Percentiles rank a stretch among this genome's conserved stretches.
phyloP scores from a whole-genome alignment of 2,113 vertebrate species.

The Peucedramus taeniatus region DNA sequence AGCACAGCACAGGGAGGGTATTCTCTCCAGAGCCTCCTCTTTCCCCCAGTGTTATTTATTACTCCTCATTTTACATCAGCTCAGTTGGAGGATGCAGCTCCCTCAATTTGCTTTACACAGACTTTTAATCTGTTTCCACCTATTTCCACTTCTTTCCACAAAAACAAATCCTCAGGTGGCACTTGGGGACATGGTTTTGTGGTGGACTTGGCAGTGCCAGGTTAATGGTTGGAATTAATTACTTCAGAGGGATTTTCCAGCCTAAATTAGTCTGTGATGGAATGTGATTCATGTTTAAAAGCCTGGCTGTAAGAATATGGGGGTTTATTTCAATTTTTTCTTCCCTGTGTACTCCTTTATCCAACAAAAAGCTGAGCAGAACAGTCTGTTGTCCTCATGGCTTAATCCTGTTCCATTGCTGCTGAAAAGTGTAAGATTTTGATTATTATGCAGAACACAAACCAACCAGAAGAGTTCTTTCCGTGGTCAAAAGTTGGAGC shows the following conservation, averaged over 20 bases:
- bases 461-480: not conserved
- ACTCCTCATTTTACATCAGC: not conserved
- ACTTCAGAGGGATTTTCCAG: not conserved
- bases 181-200: not conserved
- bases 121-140: not conserved
- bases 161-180: not conserved
- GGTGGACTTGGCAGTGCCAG: not conserved
- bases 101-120: not conserved
- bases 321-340: not conserved
- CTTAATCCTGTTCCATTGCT: not conserved
- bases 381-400: not conserved
- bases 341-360: not conserved
- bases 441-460: not conserved
- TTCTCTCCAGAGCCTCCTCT: not conserved
- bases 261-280: not conserved
- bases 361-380: not conserved
- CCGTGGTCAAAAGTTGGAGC: not conserved
- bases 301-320: not conserved
- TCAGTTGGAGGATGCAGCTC: not conserved
- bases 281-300: not conserved
- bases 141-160: not conserved
- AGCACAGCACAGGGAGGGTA: not conserved
- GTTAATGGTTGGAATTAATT: not conserved
- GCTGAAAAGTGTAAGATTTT: not conserved
- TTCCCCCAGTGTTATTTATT: not conserved